Percentiles rank a stretch among this genome's conserved stretches.
Evolutionary conservation across 2,888 invertebrate species (phyloP).

Genomic region (Homarus gammarus): DNA sequence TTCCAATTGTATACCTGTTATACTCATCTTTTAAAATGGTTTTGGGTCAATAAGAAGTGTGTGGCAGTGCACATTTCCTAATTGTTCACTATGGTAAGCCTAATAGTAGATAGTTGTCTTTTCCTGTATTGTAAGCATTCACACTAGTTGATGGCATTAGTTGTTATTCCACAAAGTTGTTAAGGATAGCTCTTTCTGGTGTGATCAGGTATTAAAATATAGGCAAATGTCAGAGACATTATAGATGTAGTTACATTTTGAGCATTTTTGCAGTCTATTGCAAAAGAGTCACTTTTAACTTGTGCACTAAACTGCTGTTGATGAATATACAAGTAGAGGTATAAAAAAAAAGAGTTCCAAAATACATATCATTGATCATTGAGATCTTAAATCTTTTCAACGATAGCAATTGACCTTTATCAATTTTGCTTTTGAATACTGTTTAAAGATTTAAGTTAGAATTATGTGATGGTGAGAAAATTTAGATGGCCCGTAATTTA

Average conservation of each 20-base stretch:
- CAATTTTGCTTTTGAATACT: constrained; percentile 58
- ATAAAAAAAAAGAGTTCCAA: constrained; percentile 49
- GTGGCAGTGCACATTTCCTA: constrained; percentile 71
- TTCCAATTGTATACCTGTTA: constrained; percentile 67
- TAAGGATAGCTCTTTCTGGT: constrained; percentile 70
- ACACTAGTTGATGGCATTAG: constrained; percentile 70
- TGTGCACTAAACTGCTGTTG: constrained; percentile 62
- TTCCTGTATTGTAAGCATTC: constrained; percentile 67
- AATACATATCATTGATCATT: constrained; percentile 71
- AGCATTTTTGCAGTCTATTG: constrained; percentile 53
- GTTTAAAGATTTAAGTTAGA: constrained; percentile 43
- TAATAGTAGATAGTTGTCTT: constrained; percentile 62
- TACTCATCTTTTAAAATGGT: constrained; percentile 45
- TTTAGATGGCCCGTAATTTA: constrained; percentile 44
- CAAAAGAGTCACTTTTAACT: constrained; percentile 61
- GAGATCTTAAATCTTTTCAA: constrained; percentile 65
- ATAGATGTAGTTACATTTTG: constrained; percentile 62
- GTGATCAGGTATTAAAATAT: constrained; percentile 72
- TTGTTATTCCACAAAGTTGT: constrained; percentile 71
- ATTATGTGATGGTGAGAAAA: constrained; percentile 56
- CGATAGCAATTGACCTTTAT: constrained; percentile 59
- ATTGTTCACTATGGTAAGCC: constrained; percentile 50
- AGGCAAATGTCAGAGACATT: constrained; percentile 63
- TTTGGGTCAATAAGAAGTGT: constrained; percentile 58
- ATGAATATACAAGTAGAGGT: constrained; percentile 56